Conservation (phyloP, 2,113 vertebrate species). For the Petromus typicus region DNA sequence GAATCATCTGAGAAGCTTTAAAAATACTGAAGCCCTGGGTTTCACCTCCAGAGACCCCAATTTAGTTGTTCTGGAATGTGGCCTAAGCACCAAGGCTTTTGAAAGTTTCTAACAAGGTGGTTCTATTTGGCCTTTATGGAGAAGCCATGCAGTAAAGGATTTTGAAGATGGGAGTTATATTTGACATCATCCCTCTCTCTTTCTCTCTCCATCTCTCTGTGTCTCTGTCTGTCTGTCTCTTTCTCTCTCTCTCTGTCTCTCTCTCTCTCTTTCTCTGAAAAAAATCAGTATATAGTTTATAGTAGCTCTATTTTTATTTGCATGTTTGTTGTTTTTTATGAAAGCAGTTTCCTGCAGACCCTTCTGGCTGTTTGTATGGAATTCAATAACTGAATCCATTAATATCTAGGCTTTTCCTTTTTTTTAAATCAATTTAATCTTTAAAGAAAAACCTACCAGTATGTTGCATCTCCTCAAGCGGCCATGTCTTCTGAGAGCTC, state of each 20-base stretch:
- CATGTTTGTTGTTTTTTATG: not conserved
- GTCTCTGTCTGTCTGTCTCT: too few relatives aligned
- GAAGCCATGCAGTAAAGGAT: not conserved
- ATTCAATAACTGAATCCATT: constrained; percentile 10
- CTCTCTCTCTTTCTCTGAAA: not conserved
- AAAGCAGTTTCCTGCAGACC: not conserved
- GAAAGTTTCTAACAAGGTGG: constrained; percentile 27
- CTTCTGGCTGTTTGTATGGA: not conserved
- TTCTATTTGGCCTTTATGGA: not conserved
- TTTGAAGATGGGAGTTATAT: not conserved
- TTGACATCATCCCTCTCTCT: not conserved
- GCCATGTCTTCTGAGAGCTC: not conserved
- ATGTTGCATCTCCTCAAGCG: not conserved
- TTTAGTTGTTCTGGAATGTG: not conserved
- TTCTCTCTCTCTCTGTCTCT: too few relatives aligned
- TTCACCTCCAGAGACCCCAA: not conserved
- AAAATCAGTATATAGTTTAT: not conserved
- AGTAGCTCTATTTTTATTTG: not conserved
- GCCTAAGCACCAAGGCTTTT: not conserved
- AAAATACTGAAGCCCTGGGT: not conserved
- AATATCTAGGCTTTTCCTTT: not conserved
- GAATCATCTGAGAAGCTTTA: constrained; percentile 27
- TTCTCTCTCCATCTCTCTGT: too few relatives aligned
- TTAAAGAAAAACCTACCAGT: not conserved
- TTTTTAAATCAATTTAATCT: too few relatives aligned